phyloP scores from a whole-genome alignment of 2,113 vertebrate species.

The Phocoena sinus region DNA sequence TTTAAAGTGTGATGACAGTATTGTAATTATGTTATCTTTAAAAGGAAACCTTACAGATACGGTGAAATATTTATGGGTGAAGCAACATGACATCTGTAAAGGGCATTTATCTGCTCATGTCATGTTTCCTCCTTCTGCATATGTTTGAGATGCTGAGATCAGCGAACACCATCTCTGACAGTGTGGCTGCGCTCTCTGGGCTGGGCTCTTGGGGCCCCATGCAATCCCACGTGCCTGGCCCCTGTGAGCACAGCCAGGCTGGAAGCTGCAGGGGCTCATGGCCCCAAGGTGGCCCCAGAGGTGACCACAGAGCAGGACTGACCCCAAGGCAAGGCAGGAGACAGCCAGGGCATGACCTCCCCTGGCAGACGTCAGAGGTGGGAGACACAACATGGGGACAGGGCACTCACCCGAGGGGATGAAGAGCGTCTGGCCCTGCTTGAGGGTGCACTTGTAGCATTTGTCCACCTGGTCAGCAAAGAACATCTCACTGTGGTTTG shows the following conservation, averaged over 20 bases:
- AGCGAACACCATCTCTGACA: background rate
- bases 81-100: background rate
- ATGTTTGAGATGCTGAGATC: background rate
- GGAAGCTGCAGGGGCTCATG: background rate
- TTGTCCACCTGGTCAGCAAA: slow-evolving; percentile 99
- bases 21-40: background rate
- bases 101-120: background rate
- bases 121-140: no score
- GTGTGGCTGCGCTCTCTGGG: background rate
- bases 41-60: background rate
- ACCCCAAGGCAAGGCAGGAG: background rate
- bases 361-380: background rate
- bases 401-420: slow-evolving; percentile 93
- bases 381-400: accelerated
- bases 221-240: background rate
- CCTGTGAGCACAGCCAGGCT: background rate
- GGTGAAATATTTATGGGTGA: background rate
- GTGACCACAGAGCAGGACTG: background rate
- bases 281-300: background rate
- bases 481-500: slow-evolving; percentile 98
- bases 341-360: background rate
- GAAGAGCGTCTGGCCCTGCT: slow-evolving; percentile 97
- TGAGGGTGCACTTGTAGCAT: slow-evolving; percentile 96
- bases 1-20: background rate
- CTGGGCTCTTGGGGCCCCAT: background rate